phyloP scores from a whole-genome alignment of 2,797 vertebrate genomes.

The Hapalemur alaotrensis region DNA sequence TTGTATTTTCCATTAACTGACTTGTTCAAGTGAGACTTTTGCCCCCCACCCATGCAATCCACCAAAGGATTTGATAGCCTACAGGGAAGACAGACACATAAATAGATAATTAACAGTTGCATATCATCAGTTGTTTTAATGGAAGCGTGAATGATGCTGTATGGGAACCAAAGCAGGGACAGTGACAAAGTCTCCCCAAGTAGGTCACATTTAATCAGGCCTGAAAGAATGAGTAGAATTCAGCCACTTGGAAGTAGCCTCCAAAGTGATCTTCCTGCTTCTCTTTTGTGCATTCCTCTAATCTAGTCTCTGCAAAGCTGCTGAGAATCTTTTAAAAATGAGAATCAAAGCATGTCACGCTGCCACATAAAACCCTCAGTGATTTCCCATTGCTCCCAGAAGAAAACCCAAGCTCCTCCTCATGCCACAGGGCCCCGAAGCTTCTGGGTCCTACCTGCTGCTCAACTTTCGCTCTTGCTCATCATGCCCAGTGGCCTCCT shows the following conservation, averaged over 20 bases:
- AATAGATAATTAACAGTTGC: constrained; percentile 17
- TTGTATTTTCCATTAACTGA: constrained; percentile 51
- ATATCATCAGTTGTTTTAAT: not conserved
- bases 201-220: not conserved
- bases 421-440: not conserved
- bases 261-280: not conserved
- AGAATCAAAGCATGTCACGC: not conserved
- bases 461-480: not conserved
- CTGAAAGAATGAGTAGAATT: not conserved
- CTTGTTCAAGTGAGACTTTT: constrained; percentile 17
- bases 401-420: not conserved
- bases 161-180: not conserved
- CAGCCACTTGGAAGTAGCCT: no score
- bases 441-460: not conserved
- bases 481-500: not conserved
- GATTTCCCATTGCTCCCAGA: not conserved
- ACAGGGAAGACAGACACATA: not conserved
- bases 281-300: not conserved
- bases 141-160: not conserved
- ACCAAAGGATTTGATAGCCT: not conserved
- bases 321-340: not conserved
- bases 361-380: not conserved
- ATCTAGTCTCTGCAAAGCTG: not conserved
- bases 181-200: not conserved
- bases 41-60: not conserved